Evolutionary conservation across 1,140 invertebrate species (phyloP), one percentile per base, ranked within the genome.

Genomic region (Chrysopa pallens): DNA sequence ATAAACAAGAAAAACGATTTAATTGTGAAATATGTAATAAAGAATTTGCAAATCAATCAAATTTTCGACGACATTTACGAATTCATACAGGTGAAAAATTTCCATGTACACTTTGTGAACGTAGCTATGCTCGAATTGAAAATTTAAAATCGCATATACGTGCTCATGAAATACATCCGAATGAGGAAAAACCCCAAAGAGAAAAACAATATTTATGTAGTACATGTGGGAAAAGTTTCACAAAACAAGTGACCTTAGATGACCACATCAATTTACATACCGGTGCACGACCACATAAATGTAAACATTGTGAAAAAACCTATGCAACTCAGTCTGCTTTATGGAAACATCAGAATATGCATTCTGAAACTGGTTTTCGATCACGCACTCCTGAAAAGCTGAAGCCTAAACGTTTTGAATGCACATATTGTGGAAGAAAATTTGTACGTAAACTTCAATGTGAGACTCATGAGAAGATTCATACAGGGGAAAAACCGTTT

Each of bases 401-500:
- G 13, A 55, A 57, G 45, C n/a, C n/a, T n/a, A 37, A 49, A 12
- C 55, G 54, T 1, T 55, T 53, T 40, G 39, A 37, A 0, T 59
- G 57, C 35, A 43, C 39, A 42, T 54, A 54, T 37, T 59, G 57
- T 36, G 43, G 6, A 28, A 9, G 6, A 8, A 1, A 27, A 39
- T 39, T 28, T 23, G 2, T 17, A n/a, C n/a, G n/a, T n/a, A n/a
- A n/a, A 23, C 17, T 7, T 39, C 7, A 3, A 52, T 8, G 27
- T 47, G 35, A 45, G 45, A 1, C 57, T 57, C 36, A 45, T 43
- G 27, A 49, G 48, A 11, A 38, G 46, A 51, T 52, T 27, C 2
- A 17, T 3, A n/a, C 27, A 7, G 29, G 40, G 28, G 39, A 28
- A 9, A 49, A 44, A 38, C 43, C 44, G 7, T 57, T 47, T 42